phyloP scores from a whole-genome alignment of 2,113 vertebrate genomes.

The Mustelus asterias region DNA sequence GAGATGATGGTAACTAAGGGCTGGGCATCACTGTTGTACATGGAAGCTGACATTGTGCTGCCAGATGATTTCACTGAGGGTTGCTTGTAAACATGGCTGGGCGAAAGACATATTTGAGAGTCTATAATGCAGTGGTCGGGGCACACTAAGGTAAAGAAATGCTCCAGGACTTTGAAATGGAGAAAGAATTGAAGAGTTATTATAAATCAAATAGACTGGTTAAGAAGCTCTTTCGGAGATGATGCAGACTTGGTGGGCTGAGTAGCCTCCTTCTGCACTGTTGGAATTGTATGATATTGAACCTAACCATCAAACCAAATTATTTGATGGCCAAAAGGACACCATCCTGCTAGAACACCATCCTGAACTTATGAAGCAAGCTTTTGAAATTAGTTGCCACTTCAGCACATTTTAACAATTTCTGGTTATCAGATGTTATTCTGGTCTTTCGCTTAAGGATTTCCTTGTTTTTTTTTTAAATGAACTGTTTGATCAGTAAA shows the following conservation, averaged over 20 bases:
- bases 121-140: not conserved
- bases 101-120: not conserved
- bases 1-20: not conserved
- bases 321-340: not conserved
- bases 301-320: not conserved
- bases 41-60: not conserved
- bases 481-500: conserved; percentile 1
- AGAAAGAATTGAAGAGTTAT: not conserved
- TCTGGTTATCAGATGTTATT: not conserved
- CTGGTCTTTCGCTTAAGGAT: not conserved
- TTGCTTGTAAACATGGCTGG: not conserved
- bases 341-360: not conserved
- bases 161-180: not conserved
- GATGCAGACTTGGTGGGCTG: not conserved
- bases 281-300: no score
- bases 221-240: not conserved
- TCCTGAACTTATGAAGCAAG: not conserved
- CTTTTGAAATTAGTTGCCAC: not conserved
- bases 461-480: not conserved
- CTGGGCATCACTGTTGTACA: not conserved
- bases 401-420: not conserved
- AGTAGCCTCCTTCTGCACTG: no score
- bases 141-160: not conserved
- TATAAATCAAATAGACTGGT: not conserved
- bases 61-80: not conserved